Evolutionary conservation across 2,797 vertebrate genomes (phyloP).

Genomic region (Anolis apletophallus): DNA sequence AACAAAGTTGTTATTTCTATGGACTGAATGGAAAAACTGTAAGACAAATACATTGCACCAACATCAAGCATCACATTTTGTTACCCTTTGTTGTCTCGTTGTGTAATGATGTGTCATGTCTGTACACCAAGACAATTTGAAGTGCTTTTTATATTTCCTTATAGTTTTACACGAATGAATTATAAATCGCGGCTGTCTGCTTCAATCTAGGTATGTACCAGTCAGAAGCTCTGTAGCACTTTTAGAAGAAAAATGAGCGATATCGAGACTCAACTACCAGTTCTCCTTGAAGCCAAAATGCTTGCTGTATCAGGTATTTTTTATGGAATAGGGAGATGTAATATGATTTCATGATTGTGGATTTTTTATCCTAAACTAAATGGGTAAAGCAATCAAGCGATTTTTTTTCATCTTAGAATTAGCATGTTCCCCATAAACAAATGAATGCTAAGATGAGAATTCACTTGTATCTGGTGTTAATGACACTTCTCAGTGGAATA

Average conservation of each 20-base stretch:
- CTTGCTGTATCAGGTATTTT: conserved; percentile 87
- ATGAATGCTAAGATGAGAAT: conserved; percentile 59
- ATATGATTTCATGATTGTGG: not conserved
- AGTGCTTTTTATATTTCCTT: conserved; percentile 56
- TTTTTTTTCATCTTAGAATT: conserved; percentile 35
- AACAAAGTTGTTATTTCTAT: conserved; percentile 12
- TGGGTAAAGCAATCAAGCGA: conserved; percentile 5
- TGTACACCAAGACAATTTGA: conserved; percentile 60
- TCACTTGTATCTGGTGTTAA: conserved; percentile 20
- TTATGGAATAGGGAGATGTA: not conserved
- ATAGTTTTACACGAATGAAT: conserved; percentile 59
- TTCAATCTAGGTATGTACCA: conserved; percentile 85
- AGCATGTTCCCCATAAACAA: conserved; percentile 46
- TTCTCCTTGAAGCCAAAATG: conserved; percentile 89
- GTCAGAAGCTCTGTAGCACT: conserved; percentile 86
- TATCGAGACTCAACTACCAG: conserved; percentile 87
- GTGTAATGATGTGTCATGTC: conserved; percentile 60
- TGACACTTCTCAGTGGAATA: not conserved
- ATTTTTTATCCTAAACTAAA: conserved; percentile 16
- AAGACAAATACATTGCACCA: conserved; percentile 6
- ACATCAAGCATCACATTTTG: conserved; percentile 56
- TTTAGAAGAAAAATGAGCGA: conserved; percentile 87
- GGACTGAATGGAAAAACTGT: conserved; percentile 24
- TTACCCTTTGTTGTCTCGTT: conserved; percentile 54
- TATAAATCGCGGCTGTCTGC: conserved; percentile 55